phyloP scores from a whole-genome alignment of 2,888 invertebrate genomes.

The Dorcus parallelipipedus region DNA sequence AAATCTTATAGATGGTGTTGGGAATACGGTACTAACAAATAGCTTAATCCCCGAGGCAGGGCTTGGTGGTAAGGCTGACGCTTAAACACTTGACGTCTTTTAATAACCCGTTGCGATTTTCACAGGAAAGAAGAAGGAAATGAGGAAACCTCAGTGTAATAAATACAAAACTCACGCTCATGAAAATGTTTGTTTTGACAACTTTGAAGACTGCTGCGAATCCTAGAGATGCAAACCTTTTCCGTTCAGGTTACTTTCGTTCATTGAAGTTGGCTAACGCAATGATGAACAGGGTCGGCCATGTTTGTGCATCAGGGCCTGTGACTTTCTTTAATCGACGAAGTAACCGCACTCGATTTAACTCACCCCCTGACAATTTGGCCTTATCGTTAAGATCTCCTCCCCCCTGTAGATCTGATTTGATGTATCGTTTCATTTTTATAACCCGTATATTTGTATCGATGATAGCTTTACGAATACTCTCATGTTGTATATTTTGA shows the following conservation, averaged over 20 bases:
- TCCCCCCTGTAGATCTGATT: neutral
- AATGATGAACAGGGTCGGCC: too few species aligned
- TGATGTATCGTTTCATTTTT: too few species aligned
- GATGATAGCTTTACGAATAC: neutral
- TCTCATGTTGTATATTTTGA: slow-evolving; percentile 11
- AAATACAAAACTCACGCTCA: slow-evolving; percentile 7
- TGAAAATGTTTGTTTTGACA: slow-evolving; percentile 1
- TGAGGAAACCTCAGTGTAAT: slow-evolving; percentile 45
- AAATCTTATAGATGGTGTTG: slow-evolving; percentile 46
- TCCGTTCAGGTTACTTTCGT: too few species aligned
- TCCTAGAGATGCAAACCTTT: too few species aligned
- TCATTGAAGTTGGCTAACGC: too few species aligned
- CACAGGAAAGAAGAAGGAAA: slow-evolving; percentile 41
- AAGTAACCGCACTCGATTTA: neutral
- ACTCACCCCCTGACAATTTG: neutral
- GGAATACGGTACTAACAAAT: slow-evolving; percentile 47
- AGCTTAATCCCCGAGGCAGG: slow-evolving; percentile 27
- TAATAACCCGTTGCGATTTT: slow-evolving; percentile 19
- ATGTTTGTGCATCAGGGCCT: too few species aligned
- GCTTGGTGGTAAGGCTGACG: slow-evolving; percentile 10
- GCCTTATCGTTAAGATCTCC: neutral
- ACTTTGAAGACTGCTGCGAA: too few species aligned
- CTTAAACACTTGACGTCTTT: slow-evolving; percentile 5
- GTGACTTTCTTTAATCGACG: too few species aligned
- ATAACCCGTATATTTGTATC: too few species aligned